Percentiles rank a stretch among this genome's conserved stretches.
These are phyloP conservation scores for Limnodromus scolopaceus DNA, from an alignment of 2,797 vertebrate species.

Conservation along the genomic window DNA sequence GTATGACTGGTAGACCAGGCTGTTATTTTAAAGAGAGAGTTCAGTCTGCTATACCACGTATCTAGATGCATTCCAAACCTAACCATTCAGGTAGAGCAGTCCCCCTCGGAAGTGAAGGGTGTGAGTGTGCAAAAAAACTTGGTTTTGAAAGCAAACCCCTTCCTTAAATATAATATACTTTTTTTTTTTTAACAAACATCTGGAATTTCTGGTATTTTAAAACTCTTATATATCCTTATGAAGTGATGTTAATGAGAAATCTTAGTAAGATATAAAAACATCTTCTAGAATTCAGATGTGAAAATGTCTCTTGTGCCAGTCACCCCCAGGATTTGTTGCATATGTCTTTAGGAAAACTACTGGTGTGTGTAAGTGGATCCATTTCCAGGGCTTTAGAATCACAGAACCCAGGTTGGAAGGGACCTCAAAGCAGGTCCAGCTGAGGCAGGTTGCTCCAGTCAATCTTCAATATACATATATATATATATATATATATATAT, in stretches of 20 bases:
- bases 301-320: rapidly evolving
- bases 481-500: background rate
- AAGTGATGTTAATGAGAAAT: background rate
- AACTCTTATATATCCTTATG: background rate
- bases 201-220: background rate
- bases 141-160: background rate
- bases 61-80: background rate
- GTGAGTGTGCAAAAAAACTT: background rate
- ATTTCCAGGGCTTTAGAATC: background rate
- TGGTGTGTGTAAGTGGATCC: rapidly evolving
- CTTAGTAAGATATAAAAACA: background rate
- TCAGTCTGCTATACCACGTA: background rate
- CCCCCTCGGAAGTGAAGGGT: background rate
- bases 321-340: background rate
- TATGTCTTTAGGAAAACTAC: background rate
- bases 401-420: background rate
- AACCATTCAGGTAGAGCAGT: background rate
- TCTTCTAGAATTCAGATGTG: background rate
- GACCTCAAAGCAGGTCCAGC: background rate
- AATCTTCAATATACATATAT: background rate
- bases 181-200: background rate
- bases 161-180: too few relatives aligned
- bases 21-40: background rate
- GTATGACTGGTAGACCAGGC: background rate
- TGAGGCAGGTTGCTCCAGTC: background rate